Conservation (phyloP, 2,888 invertebrate species). For the Ischnus inquisitorius region DNA sequence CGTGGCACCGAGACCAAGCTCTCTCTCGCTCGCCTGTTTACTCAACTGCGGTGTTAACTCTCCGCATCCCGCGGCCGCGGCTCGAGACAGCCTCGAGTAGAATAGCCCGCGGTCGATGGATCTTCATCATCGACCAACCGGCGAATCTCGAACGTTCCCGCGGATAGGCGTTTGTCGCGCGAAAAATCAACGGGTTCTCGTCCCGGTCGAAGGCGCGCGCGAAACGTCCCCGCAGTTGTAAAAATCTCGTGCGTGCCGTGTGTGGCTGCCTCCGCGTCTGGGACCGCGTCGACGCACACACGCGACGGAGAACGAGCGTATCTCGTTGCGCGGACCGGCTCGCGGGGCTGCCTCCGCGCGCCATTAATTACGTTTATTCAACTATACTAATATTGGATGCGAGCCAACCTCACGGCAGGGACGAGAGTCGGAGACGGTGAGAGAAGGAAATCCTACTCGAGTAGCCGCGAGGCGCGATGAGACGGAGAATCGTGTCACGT, state of each 20-base stretch:
- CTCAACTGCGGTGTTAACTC: background rate
- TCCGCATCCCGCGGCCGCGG: background rate
- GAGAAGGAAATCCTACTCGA: conserved; percentile 15
- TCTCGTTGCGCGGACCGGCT: conserved; percentile 37
- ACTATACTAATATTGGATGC: conserved; percentile 77
- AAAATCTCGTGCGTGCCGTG: conserved; percentile 39
- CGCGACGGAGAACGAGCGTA: conserved; percentile 11
- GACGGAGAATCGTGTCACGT: conserved; percentile 68
- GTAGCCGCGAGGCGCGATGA: conserved; percentile 48
- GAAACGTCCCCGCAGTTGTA: conserved; percentile 33
- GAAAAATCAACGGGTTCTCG: conserved; percentile 2
- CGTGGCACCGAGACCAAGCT: background rate
- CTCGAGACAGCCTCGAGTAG: background rate
- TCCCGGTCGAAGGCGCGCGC: conserved; percentile 26
- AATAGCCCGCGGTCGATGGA: conserved; percentile 5
- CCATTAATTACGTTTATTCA: conserved; percentile 79
- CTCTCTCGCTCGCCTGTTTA: background rate
- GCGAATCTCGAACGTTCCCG: background rate
- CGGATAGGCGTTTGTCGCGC: conserved; percentile 5
- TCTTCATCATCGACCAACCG: conserved; percentile 18
- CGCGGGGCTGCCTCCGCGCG: conserved; percentile 61
- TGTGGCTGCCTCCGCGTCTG: conserved; percentile 42
- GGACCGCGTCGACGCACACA: conserved; percentile 40
- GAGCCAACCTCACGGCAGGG: conserved; percentile 65
- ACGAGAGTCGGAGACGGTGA: background rate